Percentiles rank a stretch among this genome's conserved stretches.
These are phyloP conservation scores for Nannospalax galili DNA, from an alignment of 2,113 vertebrate genomes.

Conservation along the genomic window DNA sequence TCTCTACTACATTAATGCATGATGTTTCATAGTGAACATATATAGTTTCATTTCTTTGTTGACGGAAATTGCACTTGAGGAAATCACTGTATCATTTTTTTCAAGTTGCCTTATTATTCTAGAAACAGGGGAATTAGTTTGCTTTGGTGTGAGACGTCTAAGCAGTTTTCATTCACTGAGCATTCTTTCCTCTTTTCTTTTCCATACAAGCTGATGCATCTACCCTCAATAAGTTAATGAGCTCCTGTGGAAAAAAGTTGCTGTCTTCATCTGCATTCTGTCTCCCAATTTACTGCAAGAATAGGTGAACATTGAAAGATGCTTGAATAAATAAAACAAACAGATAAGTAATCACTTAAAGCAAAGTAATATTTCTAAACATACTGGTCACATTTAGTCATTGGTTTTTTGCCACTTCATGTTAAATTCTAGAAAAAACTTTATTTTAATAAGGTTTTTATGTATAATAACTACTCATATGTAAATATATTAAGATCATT, in stretches of 20 bases:
- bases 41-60: not conserved
- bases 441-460: not conserved
- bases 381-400: not conserved
- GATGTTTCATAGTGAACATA: conserved; percentile 4
- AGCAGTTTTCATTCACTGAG: conserved; percentile 32
- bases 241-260: not conserved
- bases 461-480: not conserved
- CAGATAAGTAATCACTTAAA: not conserved
- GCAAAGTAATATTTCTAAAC: conserved; percentile 18
- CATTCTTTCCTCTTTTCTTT: not conserved
- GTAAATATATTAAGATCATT: not conserved
- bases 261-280: not conserved
- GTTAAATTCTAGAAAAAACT: not conserved
- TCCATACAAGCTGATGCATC: not conserved
- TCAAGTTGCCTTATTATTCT: not conserved
- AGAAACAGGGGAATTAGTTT: not conserved
- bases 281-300: not conserved
- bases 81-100: not conserved
- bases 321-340: not conserved
- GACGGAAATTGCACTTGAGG: not conserved
- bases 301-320: not conserved
- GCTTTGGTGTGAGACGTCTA: not conserved
- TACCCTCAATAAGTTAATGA: not conserved
- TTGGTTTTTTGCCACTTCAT: not conserved
- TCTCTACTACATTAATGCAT: not conserved